phyloP scores from a whole-genome alignment of 2,797 vertebrate genomes.

The Periophthalmus magnuspinnatus region DNA sequence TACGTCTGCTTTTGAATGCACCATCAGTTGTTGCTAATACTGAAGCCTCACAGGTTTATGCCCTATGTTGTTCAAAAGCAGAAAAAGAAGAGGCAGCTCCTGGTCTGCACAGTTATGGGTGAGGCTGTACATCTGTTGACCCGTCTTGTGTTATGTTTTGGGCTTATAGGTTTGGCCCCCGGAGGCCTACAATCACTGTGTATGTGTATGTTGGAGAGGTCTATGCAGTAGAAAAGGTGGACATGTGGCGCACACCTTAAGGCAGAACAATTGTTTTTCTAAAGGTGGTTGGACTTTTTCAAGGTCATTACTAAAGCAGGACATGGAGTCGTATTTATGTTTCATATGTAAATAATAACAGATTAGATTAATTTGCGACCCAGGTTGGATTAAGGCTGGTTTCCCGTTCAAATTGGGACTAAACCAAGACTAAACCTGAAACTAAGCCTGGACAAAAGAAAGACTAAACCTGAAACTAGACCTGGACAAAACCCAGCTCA shows the following conservation, averaged over 20 bases:
- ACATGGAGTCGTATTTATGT: not conserved
- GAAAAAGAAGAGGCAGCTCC: conserved; percentile 46
- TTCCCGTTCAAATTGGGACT: no score
- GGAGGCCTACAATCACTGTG: conserved; percentile 60
- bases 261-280: conserved; percentile 56
- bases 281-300: conserved; percentile 56
- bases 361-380: no score
- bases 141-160: conserved; percentile 52
- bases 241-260: conserved; percentile 57
- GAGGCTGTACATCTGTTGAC: conserved; percentile 49
- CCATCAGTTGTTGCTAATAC: conserved; percentile 25
- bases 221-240: conserved; percentile 43
- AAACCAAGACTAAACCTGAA: no score
- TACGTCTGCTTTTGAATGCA: conserved; percentile 13
- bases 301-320: conserved; percentile 50
- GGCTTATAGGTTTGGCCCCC: conserved; percentile 45
- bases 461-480: no score
- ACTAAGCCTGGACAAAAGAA: no score
- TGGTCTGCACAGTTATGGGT: conserved; percentile 33
- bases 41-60: conserved; percentile 17
- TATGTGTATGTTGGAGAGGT: conserved; percentile 49
- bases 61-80: conserved; percentile 25
- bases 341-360: not conserved
- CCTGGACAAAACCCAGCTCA: no score
- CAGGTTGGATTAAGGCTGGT: no score